Evolutionary conservation across 2,113 vertebrate species (phyloP), one percentile per base, ranked within the genome.

Genomic region (Boulengerochromis microlepis): DNA sequence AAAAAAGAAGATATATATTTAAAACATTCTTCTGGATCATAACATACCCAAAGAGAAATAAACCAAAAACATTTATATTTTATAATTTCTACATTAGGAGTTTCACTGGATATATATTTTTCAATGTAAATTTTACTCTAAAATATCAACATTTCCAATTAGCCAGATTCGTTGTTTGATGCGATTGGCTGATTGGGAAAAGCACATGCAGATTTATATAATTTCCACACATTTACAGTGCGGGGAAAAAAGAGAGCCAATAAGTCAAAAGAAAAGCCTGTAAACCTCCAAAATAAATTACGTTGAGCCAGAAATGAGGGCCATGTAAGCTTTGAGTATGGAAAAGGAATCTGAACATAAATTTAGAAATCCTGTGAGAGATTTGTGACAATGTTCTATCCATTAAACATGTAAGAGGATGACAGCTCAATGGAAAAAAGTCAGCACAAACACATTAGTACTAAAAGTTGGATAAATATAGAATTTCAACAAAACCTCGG

Each of bases 11-110:
- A 47, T 47, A n/a, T 11, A 54, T 22, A 53, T 53, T 53, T 53
- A 53, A 53, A 53, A n/a, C 19, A 53, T 50, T 10, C 1, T 0
- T 10, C 18, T n/a, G 3, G 8, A 53, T 53, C 50, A n/a, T 7
- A 47, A 53, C 2, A 9, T 50, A 50, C 7, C 8, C 4, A 9
- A 52, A 52, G 47, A 52, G 47, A 52, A 10, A 52, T 1, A 4
- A 19, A 50, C 8, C 5, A 10, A n/a, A 19, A 18, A 5, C 8
- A 2, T 50, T 50, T 50, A 47, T 53, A 53, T 53, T n/a, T n/a
- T 53, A 53, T 1, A 12, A 54, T 54, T 54, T 53, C 5, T 53
- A 53, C 4, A 22, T 53, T 53, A 10, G 52, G 52, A 54, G n/a
- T 54, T 42, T 42, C 3, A 42, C 40, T 11, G 38, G 38, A 2